Evolutionary conservation across 2,797 vertebrate species (phyloP).

Genomic region (Nothura maculosa): DNA sequence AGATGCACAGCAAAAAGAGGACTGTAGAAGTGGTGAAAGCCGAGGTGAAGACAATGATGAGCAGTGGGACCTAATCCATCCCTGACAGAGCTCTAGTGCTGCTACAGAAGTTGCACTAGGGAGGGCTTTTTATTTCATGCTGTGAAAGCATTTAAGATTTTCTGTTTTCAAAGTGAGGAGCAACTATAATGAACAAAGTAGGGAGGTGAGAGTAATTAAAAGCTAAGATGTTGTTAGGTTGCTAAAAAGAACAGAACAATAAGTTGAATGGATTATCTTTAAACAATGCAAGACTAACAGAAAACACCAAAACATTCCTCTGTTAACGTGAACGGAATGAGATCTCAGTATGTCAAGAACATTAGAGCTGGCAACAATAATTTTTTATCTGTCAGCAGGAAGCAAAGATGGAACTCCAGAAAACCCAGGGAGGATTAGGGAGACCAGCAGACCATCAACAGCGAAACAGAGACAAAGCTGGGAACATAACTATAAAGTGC

Average conservation of each 20-base stretch:
- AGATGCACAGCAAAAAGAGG: not conserved
- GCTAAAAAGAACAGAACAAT: slow-evolving; percentile 24
- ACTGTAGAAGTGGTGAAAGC: not conserved
- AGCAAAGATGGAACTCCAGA: slow-evolving; percentile 57
- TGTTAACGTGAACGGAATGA: not conserved
- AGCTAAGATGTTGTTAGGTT: not conserved
- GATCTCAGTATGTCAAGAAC: not conserved
- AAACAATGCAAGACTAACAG: not conserved
- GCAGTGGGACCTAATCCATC: not conserved
- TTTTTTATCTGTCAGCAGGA: slow-evolving; percentile 38
- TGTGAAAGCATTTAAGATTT: not conserved
- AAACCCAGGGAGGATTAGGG: slow-evolving; percentile 55
- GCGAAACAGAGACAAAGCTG: slow-evolving; percentile 64
- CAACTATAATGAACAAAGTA: slow-evolving; percentile 28
- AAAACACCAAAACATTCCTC: not conserved
- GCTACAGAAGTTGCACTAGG: not conserved
- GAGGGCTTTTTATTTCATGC: not conserved
- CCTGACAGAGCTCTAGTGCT: not conserved
- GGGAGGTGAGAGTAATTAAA: slow-evolving; percentile 18
- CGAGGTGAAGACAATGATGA: not conserved
- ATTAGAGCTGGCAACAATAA: slow-evolving; percentile 24
- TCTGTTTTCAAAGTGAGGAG: not conserved
- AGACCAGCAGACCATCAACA: slow-evolving; percentile 57
- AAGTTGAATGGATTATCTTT: not conserved
- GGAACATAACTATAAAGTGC: slow-evolving; percentile 72